These are phyloP conservation scores for Acrocephalus scirpaceus DNA, from an alignment of 2,797 vertebrate species.

Conservation along the genomic window DNA sequence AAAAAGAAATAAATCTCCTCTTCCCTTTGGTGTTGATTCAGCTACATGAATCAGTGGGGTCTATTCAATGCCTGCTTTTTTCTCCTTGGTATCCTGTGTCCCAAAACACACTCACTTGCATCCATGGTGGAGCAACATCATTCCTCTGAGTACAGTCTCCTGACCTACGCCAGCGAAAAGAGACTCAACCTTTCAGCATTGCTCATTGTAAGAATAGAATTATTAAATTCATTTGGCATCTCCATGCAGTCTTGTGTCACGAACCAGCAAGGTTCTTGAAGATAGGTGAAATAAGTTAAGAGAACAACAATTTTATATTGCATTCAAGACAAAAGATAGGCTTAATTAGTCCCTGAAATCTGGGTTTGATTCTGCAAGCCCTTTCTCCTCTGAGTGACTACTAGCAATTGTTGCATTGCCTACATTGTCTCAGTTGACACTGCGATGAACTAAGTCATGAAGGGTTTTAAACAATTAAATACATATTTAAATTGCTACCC, in stretches of 20 bases:
- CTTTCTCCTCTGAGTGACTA: neutral
- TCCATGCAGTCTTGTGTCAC: neutral
- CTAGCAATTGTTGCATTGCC: neutral
- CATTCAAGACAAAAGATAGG: neutral
- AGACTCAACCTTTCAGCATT: neutral
- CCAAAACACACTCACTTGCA: neutral
- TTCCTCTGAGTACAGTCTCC: neutral
- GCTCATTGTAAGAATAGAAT: neutral
- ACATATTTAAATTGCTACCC: neutral
- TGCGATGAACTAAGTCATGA: neutral
- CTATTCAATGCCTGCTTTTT: neutral
- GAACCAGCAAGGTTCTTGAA: neutral
- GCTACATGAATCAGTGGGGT: neutral
- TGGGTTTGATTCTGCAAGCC: neutral
- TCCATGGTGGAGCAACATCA: neutral
- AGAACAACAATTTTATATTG: neutral
- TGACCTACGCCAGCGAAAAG: neutral
- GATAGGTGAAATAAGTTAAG: neutral
- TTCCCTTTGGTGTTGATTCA: neutral
- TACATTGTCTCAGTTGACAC: neutral
- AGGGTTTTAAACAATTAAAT: constrained; percentile 24
- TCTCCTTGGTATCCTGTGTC: neutral
- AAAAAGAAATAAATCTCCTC: neutral
- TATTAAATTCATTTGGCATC: neutral
- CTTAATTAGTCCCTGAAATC: neutral